phyloP scores from a whole-genome alignment of 2,113 vertebrate genomes.

The Trogon surrucura region DNA sequence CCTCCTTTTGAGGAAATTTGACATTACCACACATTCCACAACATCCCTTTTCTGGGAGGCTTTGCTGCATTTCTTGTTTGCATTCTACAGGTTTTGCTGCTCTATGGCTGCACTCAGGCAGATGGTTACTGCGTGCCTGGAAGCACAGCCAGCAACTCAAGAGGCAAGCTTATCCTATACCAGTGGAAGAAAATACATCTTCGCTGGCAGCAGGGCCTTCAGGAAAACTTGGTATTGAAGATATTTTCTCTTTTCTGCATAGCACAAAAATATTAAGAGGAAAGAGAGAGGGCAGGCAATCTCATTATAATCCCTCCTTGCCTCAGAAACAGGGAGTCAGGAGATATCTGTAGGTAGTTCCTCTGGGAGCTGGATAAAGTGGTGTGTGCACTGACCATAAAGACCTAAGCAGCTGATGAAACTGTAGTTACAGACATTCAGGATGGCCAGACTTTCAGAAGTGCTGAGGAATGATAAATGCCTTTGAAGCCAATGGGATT shows the following conservation, averaged over 20 bases:
- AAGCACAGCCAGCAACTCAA: background rate
- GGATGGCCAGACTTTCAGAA: background rate
- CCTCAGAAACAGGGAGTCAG: background rate
- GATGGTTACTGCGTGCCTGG: background rate
- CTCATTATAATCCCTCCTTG: background rate
- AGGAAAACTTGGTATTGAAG: background rate
- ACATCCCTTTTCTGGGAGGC: background rate
- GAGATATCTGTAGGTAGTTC: background rate
- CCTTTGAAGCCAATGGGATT: background rate
- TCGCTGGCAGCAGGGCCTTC: background rate
- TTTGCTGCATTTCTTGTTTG: background rate
- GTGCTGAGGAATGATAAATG: background rate
- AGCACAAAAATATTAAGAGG: background rate
- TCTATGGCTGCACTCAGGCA: background rate
- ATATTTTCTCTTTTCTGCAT: background rate
- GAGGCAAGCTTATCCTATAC: background rate
- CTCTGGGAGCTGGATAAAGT: background rate
- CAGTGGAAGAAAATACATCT: background rate
- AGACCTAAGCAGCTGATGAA: background rate
- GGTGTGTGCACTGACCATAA: background rate
- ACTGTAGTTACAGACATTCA: background rate
- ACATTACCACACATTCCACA: background rate
- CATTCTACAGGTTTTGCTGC: background rate
- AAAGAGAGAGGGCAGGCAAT: background rate
- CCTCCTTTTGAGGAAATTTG: background rate